Conservation (phyloP, 2,888 invertebrate genomes). For the Oscheius sp. region DNA sequence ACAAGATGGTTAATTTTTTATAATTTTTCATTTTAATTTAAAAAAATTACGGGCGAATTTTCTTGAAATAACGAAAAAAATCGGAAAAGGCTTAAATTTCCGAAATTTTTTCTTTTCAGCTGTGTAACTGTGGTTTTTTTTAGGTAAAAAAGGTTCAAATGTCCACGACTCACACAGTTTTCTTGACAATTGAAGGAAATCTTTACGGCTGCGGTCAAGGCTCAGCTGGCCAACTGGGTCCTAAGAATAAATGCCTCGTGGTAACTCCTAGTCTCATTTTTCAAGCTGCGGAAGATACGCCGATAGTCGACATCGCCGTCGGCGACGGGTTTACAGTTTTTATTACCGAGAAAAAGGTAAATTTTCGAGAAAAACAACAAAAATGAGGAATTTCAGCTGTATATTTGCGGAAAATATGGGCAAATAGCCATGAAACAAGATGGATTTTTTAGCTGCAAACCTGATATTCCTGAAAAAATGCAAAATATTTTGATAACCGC, state of each 20-base stretch:
- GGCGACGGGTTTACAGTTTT: slow-evolving; percentile 20
- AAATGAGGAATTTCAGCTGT: background rate
- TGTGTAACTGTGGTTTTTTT: background rate
- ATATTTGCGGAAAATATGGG: background rate
- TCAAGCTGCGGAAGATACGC: background rate
- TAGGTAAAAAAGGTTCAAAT: slow-evolving; percentile 37
- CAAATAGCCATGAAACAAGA: too few species aligned
- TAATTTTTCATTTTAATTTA: background rate
- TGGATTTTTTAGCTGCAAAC: too few species aligned
- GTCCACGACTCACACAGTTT: slow-evolving; percentile 30
- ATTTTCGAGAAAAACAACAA: too few species aligned
- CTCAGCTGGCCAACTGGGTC: background rate
- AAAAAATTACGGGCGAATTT: background rate
- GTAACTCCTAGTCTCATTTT: slow-evolving; percentile 14
- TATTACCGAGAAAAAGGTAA: slow-evolving; percentile 20
- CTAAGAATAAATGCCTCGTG: background rate
- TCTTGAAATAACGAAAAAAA: background rate
- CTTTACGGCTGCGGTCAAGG: slow-evolving; percentile 33
- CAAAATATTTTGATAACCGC: too few species aligned
- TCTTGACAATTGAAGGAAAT: slow-evolving; percentile 7
- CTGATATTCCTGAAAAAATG: too few species aligned
- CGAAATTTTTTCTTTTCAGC: background rate
- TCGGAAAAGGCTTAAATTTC: background rate
- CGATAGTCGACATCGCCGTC: slow-evolving; percentile 22
- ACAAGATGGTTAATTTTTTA: background rate